A percentile compares a stretch with the other conserved stretches of the same genome.
These are phyloP conservation scores for Rhagonycha lutea DNA, from an alignment of 2,888 invertebrate species.

Conservation along the genomic window DNA sequence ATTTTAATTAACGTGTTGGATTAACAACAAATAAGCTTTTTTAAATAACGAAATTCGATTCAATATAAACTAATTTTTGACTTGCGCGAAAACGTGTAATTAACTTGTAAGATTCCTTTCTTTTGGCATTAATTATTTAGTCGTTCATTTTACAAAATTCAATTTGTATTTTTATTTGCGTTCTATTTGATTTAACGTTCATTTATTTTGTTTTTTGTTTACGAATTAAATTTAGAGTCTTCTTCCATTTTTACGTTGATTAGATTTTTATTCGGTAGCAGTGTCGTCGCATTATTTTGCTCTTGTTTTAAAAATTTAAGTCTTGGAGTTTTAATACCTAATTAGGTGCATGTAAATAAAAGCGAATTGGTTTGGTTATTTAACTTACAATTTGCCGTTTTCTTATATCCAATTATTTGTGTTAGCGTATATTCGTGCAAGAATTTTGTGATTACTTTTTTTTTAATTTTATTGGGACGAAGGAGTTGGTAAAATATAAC, in stretches of 20 bases:
- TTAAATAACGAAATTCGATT: conserved; percentile 1
- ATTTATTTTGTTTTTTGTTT: conserved; percentile 4
- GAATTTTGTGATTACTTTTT: background rate
- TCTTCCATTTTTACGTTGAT: conserved; percentile 3
- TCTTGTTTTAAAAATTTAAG: conserved; percentile 21
- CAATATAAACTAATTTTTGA: background rate
- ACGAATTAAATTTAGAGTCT: background rate
- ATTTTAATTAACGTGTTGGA: conserved; percentile 2
- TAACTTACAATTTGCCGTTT: conserved; percentile 3
- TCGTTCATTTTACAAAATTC: conserved; percentile 1
- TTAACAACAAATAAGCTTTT: background rate
- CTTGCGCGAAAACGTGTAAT: background rate
- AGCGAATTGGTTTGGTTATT: conserved; percentile 31
- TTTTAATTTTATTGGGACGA: background rate
- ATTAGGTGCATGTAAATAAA: conserved; percentile 38
- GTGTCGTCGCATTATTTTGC: background rate
- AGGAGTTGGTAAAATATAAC: background rate
- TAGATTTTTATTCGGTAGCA: background rate
- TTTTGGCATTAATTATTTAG: background rate
- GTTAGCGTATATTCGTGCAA: conserved; percentile 1
- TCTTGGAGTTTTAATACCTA: conserved; percentile 35
- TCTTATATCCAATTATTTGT: conserved; percentile 14
- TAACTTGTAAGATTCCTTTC: background rate
- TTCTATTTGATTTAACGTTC: background rate
- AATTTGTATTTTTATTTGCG: background rate